Percentiles rank a stretch among this genome's conserved stretches.
phyloP scores from a whole-genome alignment of 2,797 vertebrate species.

The Choloepus didactylus region DNA sequence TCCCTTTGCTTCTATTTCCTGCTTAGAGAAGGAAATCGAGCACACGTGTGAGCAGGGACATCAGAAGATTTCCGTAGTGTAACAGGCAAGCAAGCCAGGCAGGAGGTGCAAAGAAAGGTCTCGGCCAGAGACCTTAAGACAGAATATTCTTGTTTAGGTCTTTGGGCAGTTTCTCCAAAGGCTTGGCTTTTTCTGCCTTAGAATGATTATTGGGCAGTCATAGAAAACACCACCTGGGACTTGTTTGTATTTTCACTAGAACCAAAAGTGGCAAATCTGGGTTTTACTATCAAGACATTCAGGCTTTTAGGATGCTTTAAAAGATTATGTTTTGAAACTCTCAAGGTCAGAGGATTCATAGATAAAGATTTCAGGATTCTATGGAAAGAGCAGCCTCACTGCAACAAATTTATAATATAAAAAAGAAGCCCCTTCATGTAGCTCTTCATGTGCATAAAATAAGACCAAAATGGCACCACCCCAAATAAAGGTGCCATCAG shows the following conservation, averaged over 20 bases:
- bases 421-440: neutral
- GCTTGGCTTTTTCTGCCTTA: neutral
- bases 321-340: neutral
- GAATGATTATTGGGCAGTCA: neutral
- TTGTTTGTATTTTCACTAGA: neutral
- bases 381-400: neutral
- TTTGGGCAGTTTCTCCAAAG: neutral
- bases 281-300: neutral
- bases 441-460: neutral
- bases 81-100: neutral
- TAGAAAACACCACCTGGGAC: neutral
- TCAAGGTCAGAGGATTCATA: neutral
- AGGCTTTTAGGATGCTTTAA: neutral
- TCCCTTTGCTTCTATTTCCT: neutral
- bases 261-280: neutral
- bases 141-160: neutral
- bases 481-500: neutral
- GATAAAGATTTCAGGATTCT: neutral
- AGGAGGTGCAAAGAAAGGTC: neutral
- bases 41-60: neutral
- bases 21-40: neutral
- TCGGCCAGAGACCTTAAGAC: neutral
- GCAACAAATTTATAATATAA: neutral
- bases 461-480: neutral
- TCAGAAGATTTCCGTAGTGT: neutral